Evolutionary conservation across 2,113 vertebrate species (phyloP).

Genomic region (Mormyrus iriodes): DNA sequence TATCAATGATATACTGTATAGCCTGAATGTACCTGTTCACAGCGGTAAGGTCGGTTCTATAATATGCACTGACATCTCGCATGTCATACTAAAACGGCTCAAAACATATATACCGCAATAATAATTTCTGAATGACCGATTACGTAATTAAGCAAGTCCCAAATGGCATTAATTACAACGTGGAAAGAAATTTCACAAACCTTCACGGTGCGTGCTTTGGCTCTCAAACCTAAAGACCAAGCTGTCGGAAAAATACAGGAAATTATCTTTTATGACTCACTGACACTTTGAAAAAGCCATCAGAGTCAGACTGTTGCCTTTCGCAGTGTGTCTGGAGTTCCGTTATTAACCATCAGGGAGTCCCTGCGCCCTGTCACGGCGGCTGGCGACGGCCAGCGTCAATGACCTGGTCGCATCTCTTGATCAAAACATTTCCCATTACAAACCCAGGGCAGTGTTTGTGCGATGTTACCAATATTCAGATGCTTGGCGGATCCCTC

Average conservation of each 20-base stretch:
- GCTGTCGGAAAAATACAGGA: not conserved
- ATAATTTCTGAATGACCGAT: not conserved
- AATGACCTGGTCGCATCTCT: not conserved
- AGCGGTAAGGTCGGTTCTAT: not conserved
- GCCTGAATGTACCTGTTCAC: not conserved
- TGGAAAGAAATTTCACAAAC: not conserved
- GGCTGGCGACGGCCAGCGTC: not conserved
- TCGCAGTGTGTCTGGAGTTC: constrained; percentile 61
- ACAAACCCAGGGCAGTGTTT: not conserved
- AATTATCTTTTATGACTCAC: constrained; percentile 22
- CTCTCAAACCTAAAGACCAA: constrained; percentile 5
- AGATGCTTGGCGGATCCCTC: not conserved
- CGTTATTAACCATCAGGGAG: constrained; percentile 58
- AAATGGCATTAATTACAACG: not conserved
- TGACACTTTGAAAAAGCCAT: constrained; percentile 57
- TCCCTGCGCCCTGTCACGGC: constrained; percentile 56
- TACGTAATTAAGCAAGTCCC: not conserved
- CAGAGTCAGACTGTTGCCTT: constrained; percentile 56
- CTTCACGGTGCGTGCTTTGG: not conserved
- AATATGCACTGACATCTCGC: not conserved
- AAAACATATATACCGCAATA: not conserved
- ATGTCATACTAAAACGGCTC: not conserved
- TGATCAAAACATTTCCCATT: not conserved
- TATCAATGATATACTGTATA: not conserved
- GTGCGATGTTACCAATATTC: not conserved